Percentiles rank a stretch among this genome's conserved stretches.
These are phyloP conservation scores for Macheiramphus alcinus DNA, from an alignment of 2,113 vertebrate genomes.

Conservation along the genomic window DNA sequence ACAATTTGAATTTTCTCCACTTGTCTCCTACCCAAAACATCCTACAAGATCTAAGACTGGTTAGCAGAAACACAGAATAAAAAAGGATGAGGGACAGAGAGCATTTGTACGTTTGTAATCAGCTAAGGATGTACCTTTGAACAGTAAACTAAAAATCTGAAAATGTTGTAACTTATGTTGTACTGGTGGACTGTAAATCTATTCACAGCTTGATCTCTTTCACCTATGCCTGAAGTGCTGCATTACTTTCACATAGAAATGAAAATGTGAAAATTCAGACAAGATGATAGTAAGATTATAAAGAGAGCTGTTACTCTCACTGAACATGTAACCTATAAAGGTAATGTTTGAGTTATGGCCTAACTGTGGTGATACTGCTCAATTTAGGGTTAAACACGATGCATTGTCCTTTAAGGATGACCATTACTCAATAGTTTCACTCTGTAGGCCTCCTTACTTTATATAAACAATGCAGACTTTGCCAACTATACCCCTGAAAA, in stretches of 20 bases:
- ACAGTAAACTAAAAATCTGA: not conserved
- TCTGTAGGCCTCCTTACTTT: no score
- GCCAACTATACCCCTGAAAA: no score
- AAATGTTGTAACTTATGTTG: not conserved
- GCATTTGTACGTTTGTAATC: not conserved
- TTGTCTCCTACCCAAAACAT: not conserved
- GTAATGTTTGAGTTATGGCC: not conserved
- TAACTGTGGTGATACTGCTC: no score
- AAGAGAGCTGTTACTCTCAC: not conserved
- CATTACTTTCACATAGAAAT: not conserved
- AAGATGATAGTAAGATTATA: not conserved
- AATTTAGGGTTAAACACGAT: no score
- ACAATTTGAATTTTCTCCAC: not conserved
- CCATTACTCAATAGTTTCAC: no score
- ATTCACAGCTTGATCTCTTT: not conserved
- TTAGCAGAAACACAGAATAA: not conserved
- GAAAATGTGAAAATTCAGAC: not conserved
- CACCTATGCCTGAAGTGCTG: not conserved
- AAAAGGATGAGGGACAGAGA: not conserved
- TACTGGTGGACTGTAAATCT: not conserved
- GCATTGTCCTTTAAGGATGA: no score
- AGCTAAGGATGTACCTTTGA: not conserved
- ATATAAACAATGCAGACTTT: no score
- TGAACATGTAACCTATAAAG: not conserved
- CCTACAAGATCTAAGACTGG: not conserved